A percentile compares a stretch with the other conserved stretches of the same genome.
Conservation (phyloP, 1,140 invertebrate genomes). For the Lordiphosa collinella region DNA sequence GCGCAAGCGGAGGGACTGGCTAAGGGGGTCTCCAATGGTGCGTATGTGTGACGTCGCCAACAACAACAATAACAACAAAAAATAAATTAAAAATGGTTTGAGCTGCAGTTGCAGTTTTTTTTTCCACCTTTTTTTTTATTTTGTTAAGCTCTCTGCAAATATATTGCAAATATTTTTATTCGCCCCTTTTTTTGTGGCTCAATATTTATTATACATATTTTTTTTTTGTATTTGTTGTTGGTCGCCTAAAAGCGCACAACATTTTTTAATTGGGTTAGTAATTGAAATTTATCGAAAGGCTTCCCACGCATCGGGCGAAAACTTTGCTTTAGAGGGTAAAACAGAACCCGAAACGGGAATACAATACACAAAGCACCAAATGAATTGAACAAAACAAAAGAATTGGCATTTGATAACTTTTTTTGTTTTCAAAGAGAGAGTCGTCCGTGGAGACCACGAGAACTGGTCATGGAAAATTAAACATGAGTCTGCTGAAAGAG, state of each 20-base stretch:
- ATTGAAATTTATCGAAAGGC: slow-evolving; percentile 75
- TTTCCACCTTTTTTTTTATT: slow-evolving; percentile 24
- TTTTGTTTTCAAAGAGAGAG: no score
- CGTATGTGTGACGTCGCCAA: slow-evolving; percentile 52
- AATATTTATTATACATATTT: slow-evolving; percentile 27
- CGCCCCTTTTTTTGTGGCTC: slow-evolving; percentile 11
- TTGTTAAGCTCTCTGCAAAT: slow-evolving; percentile 43
- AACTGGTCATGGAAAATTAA: no score
- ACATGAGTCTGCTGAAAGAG: no score
- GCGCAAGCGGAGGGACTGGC: slow-evolving; percentile 22
- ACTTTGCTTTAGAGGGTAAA: no score
- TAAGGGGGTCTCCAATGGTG: slow-evolving; percentile 31
- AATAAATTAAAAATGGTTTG: slow-evolving; percentile 58
- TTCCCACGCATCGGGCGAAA: slow-evolving; percentile 38
- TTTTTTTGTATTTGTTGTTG: slow-evolving; percentile 40
- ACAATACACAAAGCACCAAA: no score
- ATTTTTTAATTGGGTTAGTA: slow-evolving; percentile 78
- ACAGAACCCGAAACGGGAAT: no score
- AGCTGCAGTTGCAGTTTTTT: slow-evolving; percentile 19
- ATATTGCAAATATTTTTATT: slow-evolving; percentile 47
- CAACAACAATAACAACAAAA: slow-evolving; percentile 41
- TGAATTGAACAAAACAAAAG: no score
- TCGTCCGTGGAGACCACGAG: no score
- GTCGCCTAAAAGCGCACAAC: slow-evolving; percentile 69
- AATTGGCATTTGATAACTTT: no score